Evolutionary conservation across 2,797 vertebrate species (phyloP), one percentile per base, ranked within the genome.

Genomic region (Phataginus tricuspis): DNA sequence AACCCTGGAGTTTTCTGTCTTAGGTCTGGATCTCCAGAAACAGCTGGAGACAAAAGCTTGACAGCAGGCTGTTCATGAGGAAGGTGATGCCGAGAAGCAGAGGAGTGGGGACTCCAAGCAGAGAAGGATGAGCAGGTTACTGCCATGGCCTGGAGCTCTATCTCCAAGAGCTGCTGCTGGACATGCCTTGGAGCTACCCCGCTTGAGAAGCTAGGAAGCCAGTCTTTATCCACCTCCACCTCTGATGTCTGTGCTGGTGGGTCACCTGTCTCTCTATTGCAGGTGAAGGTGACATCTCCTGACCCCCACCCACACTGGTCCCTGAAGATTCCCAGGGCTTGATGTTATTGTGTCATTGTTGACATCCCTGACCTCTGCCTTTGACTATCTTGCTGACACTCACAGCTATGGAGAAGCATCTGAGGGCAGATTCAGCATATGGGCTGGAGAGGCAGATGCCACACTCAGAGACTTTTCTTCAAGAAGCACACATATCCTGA

Each of bases 101-200:
- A 29, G 14, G 14, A 34, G 5, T 16, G 27, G 2, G 31, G 13
- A 25, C 10, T 21, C 23, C 23, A 84, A 25, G 29, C 2, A 18
- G 11, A 16, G n/a, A 18, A 74, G 66, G 27, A 34, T 13, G 25
- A 18, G 8, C 45, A 69, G 34, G 10, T 51, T 15, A 29, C 12
- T 0, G 0, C 9, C 3, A 1, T 10, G 37, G 42, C 25, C n/a
- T 0, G 19, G 59, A 4, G 45, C 9, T 55, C 25, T 1, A 18
- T 29, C 42, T 55, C 69, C 18, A 37, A 19, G 29, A 39, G 23
- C 37, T 18, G 23, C 31, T 53, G 11, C 14, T 37, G 21, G 42
- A 42, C 1, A 0, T 9, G 11, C 4, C 55, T 31, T 31, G 37
- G 5, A 23, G 13, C 7, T 59, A 37, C 15, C 59, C 31, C 21